Base-by-base conservation (phyloP, 2,797 vertebrate genomes). In the Lutjanus campechanus region DNA sequence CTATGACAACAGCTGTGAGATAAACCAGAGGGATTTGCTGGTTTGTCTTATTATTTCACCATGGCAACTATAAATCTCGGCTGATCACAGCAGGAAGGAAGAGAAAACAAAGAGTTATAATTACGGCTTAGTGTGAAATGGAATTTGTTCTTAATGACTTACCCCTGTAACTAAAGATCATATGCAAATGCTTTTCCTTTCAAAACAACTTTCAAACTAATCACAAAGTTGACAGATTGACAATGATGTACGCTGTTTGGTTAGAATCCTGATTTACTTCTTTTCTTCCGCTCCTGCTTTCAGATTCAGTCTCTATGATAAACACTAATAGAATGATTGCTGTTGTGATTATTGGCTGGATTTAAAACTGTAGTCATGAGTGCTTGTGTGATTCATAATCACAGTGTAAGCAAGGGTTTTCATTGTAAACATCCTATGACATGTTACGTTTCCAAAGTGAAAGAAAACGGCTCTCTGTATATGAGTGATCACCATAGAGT, bases 81-180 rank as follows among this genome's bases (percentile, higher is more conserved):
- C 80, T 84, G 85, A 90, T 88, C 83, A 79, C 90, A 84, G 88
- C 81, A 68, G 91, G 88, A 87, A 75, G 73, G 59, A 73, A 86
- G 68, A 79, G 66, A 87, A 86, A 89, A 91, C 85, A 90, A 92
- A 91, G 87, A 88, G 67, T 86, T 91, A 86, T 92, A 92, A 94
- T 93, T 90, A 92, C 2, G 46, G 79, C 86, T 88, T 80, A 75
- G 73, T 84, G 84, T 77, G 85, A 91, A 87, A 85, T 76, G 79
- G 76, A 91, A 85, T 91, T 89, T 87, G 60, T 80, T 89, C 70
- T 87, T 90, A 92, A 89, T 84, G 85, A 89, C 81, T 90, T 89
- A 77, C 61, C 51, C 64, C 68, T 81, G 79, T 88, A 90, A 91
- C 90, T 86, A 89, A 84, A 91, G 84, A 87, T 84, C 59, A 66